Evolutionary conservation across 2,888 invertebrate genomes (phyloP).

Genomic region (Nasonovia ribisnigri): DNA sequence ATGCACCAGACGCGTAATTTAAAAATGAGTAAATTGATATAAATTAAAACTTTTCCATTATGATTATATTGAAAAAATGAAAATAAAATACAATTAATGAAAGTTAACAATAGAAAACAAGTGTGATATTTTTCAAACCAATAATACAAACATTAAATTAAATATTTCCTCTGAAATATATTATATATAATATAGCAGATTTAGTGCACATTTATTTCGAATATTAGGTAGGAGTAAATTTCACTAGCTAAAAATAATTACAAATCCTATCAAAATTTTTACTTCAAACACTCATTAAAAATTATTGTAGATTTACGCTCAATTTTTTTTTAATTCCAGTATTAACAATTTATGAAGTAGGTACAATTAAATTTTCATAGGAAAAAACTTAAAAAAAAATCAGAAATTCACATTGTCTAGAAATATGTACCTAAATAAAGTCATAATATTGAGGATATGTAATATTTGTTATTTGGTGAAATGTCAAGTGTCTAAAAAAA

Average conservation of each 20-base stretch:
- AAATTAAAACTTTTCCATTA: background rate
- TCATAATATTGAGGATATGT: no score
- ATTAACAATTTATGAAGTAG: background rate
- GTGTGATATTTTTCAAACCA: background rate
- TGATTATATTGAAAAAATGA: background rate
- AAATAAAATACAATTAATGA: background rate
- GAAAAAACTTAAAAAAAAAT: background rate
- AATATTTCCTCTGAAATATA: background rate
- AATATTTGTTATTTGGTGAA: no score
- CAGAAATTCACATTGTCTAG: no score
- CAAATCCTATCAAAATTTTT: background rate
- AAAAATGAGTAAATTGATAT: background rate
- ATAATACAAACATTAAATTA: no score
- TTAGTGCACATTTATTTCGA: background rate
- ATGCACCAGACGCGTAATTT: background rate
- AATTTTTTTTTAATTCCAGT: background rate
- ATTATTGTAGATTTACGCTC: background rate
- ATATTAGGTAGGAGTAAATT: no score
- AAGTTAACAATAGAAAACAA: background rate
- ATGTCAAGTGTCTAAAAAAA: no score
- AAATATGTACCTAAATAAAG: no score
- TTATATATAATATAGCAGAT: background rate
- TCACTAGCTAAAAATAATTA: no score
- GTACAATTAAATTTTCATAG: background rate
- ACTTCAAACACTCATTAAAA: background rate